A percentile compares a stretch with the other conserved stretches of the same genome.
phyloP scores from a whole-genome alignment of 1,140 invertebrate species.

The Myzus persicae region DNA sequence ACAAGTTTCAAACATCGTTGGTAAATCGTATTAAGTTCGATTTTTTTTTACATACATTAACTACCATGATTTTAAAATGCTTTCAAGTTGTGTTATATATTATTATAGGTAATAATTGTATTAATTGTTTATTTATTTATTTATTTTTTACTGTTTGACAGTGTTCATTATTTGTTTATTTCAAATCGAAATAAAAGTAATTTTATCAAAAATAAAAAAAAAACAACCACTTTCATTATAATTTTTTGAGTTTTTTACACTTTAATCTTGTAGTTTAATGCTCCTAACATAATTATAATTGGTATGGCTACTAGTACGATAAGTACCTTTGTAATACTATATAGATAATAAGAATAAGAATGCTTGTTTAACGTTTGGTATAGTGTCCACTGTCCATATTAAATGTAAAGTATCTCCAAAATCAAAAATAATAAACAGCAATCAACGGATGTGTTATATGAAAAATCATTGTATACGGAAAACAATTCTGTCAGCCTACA shows the following conservation, averaged over 20 bases:
- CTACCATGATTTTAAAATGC: conserved; percentile 30
- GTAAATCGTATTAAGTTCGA: not conserved
- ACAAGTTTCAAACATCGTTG: not conserved
- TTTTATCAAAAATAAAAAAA: not conserved
- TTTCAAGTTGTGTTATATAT: conserved; percentile 28
- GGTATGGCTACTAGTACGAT: not conserved
- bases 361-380: too few species aligned
- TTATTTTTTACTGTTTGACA: not conserved
- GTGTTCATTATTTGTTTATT: not conserved
- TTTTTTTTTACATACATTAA: conserved; percentile 5
- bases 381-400: too few species aligned
- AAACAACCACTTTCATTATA: not conserved
- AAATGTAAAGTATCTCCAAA: too few species aligned
- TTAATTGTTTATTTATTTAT: not conserved
- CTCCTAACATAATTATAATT: not conserved
- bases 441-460: too few species aligned
- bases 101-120: not conserved
- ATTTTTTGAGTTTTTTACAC: too few species aligned
- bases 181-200: not conserved
- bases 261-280: not conserved
- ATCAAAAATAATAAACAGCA: not conserved
- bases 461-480: too few species aligned
- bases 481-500: not conserved
- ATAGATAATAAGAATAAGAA: too few species aligned
- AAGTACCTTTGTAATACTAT: not conserved